Base-by-base conservation (phyloP, 2,113 vertebrate genomes). In the Hemiscyllium ocellatum region DNA sequence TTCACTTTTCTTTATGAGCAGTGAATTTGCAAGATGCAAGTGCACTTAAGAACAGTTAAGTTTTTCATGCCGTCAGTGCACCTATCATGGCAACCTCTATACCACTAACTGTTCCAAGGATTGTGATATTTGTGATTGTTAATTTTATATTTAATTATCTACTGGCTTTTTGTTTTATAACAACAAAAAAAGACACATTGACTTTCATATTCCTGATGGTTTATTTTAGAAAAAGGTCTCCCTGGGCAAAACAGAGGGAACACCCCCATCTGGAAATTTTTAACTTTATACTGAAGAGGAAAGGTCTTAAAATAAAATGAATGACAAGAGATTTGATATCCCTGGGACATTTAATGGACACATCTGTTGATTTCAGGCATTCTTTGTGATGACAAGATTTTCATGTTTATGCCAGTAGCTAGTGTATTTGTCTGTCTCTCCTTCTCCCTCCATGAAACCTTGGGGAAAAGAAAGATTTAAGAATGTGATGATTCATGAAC, bases 231-330 rank as follows among this genome's bases (percentile, higher is more conserved):
- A 10, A 61, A 61, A 61, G 0, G 56, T 61, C 56, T 61, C 56
- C 56, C 56, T 12, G 12, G 56, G 56, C 56, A 61, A 7, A 61
- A 61, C 7, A 61, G 56, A 61, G 56, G 12, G 56, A 12, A 1
- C 56, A 8, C 56, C 10, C 56, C 56, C 56, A 61, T 61, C 56
- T 61, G 56, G 56, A 52, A 72, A 52, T 50, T 72, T 24, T 50
- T 33, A 95, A 52, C 47, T 47, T 95, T 24, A 72, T 95, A 76
- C 33, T 95, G 72, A 69, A 95, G 94, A 69, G 2, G 22, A 50
- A 95, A 95, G 69, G 42, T 76, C 69, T 95, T 72, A 1, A 33
- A 95, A 72, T 94, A 70, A 70, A 70, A 94, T 68, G 66, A 70
- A 37, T 42, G 65, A 1, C 42, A 76, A 47, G 37, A 47, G 69